Evolutionary conservation across 1,140 invertebrate species (phyloP).

Genomic region (Brachionus calyciflorus): DNA sequence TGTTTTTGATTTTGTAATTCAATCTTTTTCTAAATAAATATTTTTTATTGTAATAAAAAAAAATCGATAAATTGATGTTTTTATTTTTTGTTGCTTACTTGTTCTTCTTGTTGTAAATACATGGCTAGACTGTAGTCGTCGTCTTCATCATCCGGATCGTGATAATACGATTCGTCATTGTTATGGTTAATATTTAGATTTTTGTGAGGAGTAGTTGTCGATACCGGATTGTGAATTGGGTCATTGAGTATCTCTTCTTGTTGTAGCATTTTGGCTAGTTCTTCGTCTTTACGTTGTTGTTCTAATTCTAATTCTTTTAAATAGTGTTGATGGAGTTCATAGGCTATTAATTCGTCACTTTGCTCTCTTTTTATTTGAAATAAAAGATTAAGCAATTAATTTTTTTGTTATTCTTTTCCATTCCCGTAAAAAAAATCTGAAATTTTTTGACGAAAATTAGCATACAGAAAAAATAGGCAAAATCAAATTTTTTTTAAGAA

Average conservation of each 20-base stretch:
- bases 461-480: too few relatives aligned
- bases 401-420: too few relatives aligned
- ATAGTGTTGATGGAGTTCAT: constrained; percentile 4
- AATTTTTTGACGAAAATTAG: too few relatives aligned
- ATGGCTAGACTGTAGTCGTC: constrained; percentile 27
- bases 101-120: constrained; percentile 27
- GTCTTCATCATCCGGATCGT: constrained; percentile 25
- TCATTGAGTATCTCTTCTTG: constrained; percentile 27
- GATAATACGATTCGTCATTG: constrained; percentile 33
- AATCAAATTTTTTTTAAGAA: too few relatives aligned
- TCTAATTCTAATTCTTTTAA: neutral
- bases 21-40: constrained; percentile 10
- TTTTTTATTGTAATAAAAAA: too few relatives aligned
- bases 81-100: neutral
- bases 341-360: constrained; percentile 3
- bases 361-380: neutral
- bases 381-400: too few relatives aligned
- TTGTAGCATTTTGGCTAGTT: constrained; percentile 14
- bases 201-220: neutral
- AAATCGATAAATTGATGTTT: neutral
- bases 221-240: neutral
- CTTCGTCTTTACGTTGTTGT: neutral
- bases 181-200: constrained; percentile 13
- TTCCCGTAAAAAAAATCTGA: too few relatives aligned
- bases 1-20: neutral